phyloP scores from a whole-genome alignment of 2,888 invertebrate genomes.

The Andrena haemorrhoa region DNA sequence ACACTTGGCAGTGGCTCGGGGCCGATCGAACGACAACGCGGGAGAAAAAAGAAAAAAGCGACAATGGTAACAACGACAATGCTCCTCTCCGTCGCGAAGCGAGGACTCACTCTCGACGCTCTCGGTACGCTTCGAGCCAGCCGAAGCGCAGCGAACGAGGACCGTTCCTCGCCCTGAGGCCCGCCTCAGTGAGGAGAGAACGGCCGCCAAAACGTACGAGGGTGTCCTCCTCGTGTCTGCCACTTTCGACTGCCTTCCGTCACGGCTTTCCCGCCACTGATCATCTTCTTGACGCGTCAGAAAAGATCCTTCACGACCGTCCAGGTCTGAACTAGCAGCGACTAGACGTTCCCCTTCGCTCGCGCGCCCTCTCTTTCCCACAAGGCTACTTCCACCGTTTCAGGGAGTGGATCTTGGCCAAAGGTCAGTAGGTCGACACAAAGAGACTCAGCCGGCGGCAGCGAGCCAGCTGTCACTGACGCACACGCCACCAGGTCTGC shows the following conservation, averaged over 20 bases:
- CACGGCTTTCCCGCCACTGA: not conserved
- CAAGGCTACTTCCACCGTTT: conserved; percentile 39
- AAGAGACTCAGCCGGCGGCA: conserved; percentile 57
- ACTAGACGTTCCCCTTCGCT: conserved; percentile 33
- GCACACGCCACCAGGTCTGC: conserved; percentile 93
- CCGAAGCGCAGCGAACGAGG: conserved; percentile 55
- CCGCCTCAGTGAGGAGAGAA: conserved; percentile 51
- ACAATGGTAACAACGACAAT: conserved; percentile 59
- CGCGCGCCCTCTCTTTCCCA: conserved; percentile 4
- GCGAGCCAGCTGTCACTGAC: conserved; percentile 86
- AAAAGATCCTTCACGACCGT: conserved; percentile 23
- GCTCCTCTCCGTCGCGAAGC: conserved; percentile 21
- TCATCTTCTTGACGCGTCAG: not conserved
- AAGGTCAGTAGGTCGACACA: conserved; percentile 65
- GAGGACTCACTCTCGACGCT: conserved; percentile 36
- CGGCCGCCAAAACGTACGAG: conserved; percentile 41
- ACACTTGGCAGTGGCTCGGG: conserved; percentile 3
- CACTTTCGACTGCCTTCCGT: not conserved
- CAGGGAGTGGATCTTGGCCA: conserved; percentile 54
- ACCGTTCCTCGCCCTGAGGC: conserved; percentile 50
- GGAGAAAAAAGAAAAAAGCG: conserved; percentile 32
- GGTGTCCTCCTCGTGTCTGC: conserved; percentile 4
- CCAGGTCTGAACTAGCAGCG: conserved; percentile 34
- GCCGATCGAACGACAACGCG: conserved; percentile 51
- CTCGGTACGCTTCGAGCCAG: conserved; percentile 63